Percentiles rank a stretch among this genome's conserved stretches.
Evolutionary conservation across 2,113 vertebrate species (phyloP).

Genomic region (Malurus cyaneus): DNA sequence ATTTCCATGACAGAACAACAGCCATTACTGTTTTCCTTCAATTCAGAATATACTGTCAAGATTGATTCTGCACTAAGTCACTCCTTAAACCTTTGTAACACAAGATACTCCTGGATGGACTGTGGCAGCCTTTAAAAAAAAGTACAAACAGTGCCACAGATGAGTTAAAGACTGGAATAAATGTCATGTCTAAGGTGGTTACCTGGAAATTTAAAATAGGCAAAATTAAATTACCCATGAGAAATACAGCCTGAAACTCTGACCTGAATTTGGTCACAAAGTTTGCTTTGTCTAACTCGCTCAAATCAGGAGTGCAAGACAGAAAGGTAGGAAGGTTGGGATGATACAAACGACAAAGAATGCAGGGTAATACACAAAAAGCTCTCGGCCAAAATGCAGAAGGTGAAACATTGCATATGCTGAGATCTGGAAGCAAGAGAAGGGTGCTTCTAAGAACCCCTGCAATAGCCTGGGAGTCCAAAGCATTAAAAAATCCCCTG

Average conservation of each 20-base stretch:
- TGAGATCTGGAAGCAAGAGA: background rate
- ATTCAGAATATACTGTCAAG: background rate
- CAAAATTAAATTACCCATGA: slow-evolving; percentile 27
- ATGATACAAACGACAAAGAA: background rate
- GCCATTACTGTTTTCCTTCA: background rate
- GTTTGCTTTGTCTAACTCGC: background rate
- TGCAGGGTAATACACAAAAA: background rate
- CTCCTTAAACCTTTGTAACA: background rate
- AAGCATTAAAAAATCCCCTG: background rate
- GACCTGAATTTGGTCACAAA: slow-evolving; percentile 27
- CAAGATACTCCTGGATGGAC: background rate
- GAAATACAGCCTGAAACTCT: slow-evolving; percentile 10
- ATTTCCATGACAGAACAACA: background rate
- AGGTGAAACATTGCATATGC: background rate
- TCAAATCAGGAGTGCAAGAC: background rate
- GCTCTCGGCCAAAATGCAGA: background rate
- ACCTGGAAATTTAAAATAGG: background rate
- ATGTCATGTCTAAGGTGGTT: background rate
- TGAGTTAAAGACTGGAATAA: background rate
- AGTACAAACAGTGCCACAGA: background rate
- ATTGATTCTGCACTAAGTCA: background rate
- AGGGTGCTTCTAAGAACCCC: background rate
- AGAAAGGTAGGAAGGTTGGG: background rate
- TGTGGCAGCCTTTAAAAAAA: background rate
- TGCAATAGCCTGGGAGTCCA: background rate